phyloP scores from a whole-genome alignment of 92 coral and sea anemone species.

The Virgularia gustaviana region DNA sequence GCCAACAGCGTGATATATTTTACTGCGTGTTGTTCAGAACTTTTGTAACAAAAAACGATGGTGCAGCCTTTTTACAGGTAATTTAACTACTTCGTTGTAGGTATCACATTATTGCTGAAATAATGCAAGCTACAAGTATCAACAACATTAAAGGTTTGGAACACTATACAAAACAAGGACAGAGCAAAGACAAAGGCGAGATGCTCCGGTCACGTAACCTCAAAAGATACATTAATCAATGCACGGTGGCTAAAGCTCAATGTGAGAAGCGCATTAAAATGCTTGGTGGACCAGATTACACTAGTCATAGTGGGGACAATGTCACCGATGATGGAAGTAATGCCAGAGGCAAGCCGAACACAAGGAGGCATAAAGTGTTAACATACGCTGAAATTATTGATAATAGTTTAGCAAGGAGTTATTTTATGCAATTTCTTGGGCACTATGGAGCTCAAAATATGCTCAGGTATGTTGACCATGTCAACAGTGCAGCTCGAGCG shows the following conservation, averaged over 20 bases:
- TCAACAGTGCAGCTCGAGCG: neutral
- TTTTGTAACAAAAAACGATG: no score
- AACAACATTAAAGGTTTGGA: conserved; percentile 84
- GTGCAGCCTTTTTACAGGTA: no score
- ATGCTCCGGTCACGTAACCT: conserved; percentile 89
- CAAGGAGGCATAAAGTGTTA: conserved; percentile 61
- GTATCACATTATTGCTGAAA: conserved; percentile 94
- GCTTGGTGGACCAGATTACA: conserved; percentile 97
- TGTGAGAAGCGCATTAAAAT: conserved; percentile 90
- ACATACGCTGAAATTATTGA: conserved; percentile 87
- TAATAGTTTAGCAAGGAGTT: conserved; percentile 91
- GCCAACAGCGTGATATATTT: no score
- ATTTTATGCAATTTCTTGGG: conserved; percentile 89
- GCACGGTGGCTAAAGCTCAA: conserved; percentile 96
- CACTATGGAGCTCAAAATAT: conserved; percentile 64
- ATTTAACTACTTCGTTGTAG: no score
- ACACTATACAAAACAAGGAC: conserved; percentile 61
- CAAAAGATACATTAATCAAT: conserved; percentile 89
- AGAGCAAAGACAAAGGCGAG: conserved; percentile 75
- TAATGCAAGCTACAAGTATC: conserved; percentile 98
- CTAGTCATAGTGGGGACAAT: conserved; percentile 56
- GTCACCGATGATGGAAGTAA: conserved; percentile 52
- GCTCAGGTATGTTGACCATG: conserved; percentile 65
- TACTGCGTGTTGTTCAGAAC: no score
- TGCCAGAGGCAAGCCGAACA: conserved; percentile 39